Conservation (phyloP, 2,888 invertebrate genomes). For the Ormyrus rosae region DNA sequence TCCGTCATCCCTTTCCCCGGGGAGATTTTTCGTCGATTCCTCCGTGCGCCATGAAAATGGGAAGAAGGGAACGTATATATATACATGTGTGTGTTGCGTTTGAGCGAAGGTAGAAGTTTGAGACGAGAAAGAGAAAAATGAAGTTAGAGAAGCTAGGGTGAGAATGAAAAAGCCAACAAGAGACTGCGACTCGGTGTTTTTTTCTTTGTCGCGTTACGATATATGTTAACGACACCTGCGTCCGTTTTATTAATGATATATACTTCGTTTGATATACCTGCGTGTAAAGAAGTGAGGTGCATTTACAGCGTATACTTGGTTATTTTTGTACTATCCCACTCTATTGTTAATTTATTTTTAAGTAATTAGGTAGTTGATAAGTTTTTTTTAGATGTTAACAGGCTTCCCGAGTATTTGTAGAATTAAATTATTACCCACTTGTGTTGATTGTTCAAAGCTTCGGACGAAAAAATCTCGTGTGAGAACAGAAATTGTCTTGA, state of each 20-base stretch:
- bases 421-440: too few relatives aligned
- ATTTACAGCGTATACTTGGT: not conserved
- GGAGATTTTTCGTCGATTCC: constrained; percentile 20
- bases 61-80: not conserved
- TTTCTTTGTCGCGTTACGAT: not conserved
- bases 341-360: not conserved
- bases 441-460: too few relatives aligned
- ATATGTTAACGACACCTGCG: not conserved
- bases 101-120: not conserved
- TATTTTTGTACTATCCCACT: not conserved
- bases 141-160: not conserved
- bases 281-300: not conserved
- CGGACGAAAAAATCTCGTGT: too few relatives aligned
- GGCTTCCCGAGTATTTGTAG: too few relatives aligned
- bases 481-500: too few relatives aligned
- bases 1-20: constrained; percentile 7
- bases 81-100: not conserved
- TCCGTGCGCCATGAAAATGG: not conserved
- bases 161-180: not conserved
- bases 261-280: not conserved
- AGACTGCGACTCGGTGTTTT: constrained; percentile 17
- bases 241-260: constrained; percentile 2
- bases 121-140: not conserved
- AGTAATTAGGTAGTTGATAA: too few relatives aligned
- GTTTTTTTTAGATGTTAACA: too few relatives aligned